Percentiles rank a stretch among this genome's conserved stretches.
These are phyloP conservation scores for Drosophila fungiperda DNA, from an alignment of 2,888 invertebrate species.

Conservation along the genomic window DNA sequence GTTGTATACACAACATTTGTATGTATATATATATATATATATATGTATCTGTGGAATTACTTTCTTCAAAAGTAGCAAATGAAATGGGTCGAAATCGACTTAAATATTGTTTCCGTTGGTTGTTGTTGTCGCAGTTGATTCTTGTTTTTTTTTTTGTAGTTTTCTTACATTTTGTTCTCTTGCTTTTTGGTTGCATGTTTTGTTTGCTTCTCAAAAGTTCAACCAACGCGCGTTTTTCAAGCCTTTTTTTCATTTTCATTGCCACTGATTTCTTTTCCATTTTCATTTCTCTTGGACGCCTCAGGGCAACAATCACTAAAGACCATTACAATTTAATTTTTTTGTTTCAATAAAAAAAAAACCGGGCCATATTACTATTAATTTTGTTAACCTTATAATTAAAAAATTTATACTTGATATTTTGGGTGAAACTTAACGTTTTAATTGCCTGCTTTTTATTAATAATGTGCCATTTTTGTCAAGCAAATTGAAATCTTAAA, in stretches of 20 bases:
- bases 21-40: not conserved
- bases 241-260: conserved; percentile 75
- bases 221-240: conserved; percentile 40
- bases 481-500: not conserved
- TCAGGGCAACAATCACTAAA: conserved; percentile 41
- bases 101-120: conserved; percentile 52
- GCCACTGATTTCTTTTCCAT: conserved; percentile 70
- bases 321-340: conserved; percentile 18
- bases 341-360: not conserved
- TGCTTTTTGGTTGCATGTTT: conserved; percentile 26
- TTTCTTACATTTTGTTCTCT: conserved; percentile 19
- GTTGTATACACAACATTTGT: not conserved
- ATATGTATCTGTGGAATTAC: conserved; percentile 58
- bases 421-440: not conserved
- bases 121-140: conserved; percentile 40
- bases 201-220: conserved; percentile 62
- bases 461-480: not conserved
- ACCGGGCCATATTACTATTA: conserved; percentile 3
- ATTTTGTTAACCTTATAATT: not conserved
- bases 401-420: not conserved
- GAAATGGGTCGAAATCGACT: conserved; percentile 71
- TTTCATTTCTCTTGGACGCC: conserved; percentile 46
- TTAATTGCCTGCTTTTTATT: not conserved
- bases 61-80: conserved; percentile 65
- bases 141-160: conserved; percentile 19